A percentile compares a stretch with the other conserved stretches of the same genome.
Conservation (phyloP, 2,888 invertebrate genomes). For the Tetrapedia diversipes region DNA sequence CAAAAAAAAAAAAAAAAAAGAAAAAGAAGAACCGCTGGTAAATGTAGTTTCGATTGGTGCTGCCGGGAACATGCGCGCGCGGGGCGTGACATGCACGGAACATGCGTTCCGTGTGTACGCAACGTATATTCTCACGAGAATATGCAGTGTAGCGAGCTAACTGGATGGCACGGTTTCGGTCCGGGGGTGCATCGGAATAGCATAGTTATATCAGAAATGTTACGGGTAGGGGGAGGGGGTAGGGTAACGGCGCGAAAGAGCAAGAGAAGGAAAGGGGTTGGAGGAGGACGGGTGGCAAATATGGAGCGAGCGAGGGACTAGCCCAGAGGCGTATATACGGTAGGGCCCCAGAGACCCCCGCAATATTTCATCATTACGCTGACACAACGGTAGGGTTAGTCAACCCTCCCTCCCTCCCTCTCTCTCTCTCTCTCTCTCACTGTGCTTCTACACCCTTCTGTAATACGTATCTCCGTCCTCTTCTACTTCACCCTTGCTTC, state of each 20-base stretch:
- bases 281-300: constrained; percentile 66
- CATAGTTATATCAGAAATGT: constrained; percentile 79
- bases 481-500: constrained; percentile 29
- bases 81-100: constrained; percentile 44
- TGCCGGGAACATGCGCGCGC: constrained; percentile 22
- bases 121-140: constrained; percentile 67
- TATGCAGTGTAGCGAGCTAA: constrained; percentile 63
- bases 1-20: constrained; percentile 29
- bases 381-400: constrained; percentile 80
- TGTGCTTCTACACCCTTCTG: background rate
- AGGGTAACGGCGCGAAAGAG: constrained; percentile 57
- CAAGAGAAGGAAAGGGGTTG: constrained; percentile 58
- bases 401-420: constrained; percentile 57
- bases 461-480: background rate
- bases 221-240: constrained; percentile 67
- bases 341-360: constrained; percentile 70
- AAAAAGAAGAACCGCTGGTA: too few relatives aligned
- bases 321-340: constrained; percentile 64
- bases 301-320: constrained; percentile 71
- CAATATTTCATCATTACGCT: constrained; percentile 82
- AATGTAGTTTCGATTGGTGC: constrained; percentile 23
- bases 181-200: constrained; percentile 71
- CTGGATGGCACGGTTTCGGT: constrained; percentile 72
- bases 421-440: constrained; percentile 13
- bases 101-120: constrained; percentile 50